phyloP scores from a whole-genome alignment of 2,888 invertebrate species.

The Dicycla oo region DNA sequence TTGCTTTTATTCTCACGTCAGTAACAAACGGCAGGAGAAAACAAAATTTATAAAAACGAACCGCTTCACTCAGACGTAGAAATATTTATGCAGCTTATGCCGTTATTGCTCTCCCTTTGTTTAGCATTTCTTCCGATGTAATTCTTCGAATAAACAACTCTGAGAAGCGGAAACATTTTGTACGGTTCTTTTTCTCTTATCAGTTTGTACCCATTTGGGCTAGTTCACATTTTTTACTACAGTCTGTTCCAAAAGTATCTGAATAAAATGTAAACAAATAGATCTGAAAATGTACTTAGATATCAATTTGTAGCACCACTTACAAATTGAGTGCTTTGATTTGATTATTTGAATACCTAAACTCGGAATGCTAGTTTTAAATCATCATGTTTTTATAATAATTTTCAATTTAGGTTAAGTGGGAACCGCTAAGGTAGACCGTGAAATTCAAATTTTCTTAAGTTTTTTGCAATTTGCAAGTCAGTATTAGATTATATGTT shows the following conservation, averaged over 20 bases:
- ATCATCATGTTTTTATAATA: neutral
- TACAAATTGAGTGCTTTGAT: neutral
- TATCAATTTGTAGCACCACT: neutral
- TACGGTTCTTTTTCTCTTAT: slow-evolving; percentile 9
- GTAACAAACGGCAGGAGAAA: slow-evolving; percentile 36
- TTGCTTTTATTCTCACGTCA: slow-evolving; percentile 39
- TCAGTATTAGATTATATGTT: no score
- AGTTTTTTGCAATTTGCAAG: no score
- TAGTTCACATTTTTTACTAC: neutral
- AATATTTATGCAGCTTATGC: slow-evolving; percentile 60
- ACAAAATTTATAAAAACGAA: slow-evolving; percentile 41
- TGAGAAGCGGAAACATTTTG: slow-evolving; percentile 39
- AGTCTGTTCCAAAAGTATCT: neutral
- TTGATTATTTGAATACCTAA: neutral
- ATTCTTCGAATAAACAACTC: slow-evolving; percentile 55
- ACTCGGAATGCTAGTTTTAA: neutral
- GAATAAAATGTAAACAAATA: neutral
- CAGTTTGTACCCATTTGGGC: slow-evolving; percentile 3
- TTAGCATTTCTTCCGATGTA: slow-evolving; percentile 39
- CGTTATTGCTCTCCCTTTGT: slow-evolving; percentile 55
- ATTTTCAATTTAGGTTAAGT: neutral
- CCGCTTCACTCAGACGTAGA: slow-evolving; percentile 52
- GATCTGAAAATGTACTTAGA: neutral
- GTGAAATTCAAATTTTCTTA: no score
- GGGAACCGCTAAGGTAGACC: no score